phyloP scores from a whole-genome alignment of 2,888 invertebrate species.

The Syrista parreyssii region DNA sequence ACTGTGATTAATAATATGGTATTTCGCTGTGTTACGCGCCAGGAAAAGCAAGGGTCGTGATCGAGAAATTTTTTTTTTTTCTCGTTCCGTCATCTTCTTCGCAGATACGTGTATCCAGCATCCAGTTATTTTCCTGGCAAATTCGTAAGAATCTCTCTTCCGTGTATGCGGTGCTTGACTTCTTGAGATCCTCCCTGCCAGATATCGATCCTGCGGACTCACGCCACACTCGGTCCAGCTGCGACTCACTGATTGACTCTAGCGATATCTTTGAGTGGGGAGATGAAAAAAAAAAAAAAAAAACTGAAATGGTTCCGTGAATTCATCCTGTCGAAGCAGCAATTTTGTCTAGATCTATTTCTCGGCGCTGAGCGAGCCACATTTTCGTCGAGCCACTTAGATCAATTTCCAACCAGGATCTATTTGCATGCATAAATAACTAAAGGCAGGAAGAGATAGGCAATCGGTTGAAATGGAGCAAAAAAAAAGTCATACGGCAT shows the following conservation, averaged over 20 bases:
- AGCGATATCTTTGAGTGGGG: slow-evolving; percentile 13
- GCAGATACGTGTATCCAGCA: background rate
- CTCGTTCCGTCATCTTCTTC: background rate
- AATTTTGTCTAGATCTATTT: background rate
- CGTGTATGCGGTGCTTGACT: background rate
- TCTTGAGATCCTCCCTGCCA: slow-evolving; percentile 12
- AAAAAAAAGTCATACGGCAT: background rate
- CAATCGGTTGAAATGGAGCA: background rate
- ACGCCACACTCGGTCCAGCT: slow-evolving; percentile 8
- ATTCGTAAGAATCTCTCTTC: background rate
- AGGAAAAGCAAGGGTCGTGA: background rate
- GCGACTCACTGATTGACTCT: slow-evolving; percentile 12
- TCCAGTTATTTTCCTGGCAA: background rate
- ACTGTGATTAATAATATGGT: background rate
- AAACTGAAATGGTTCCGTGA: slow-evolving; percentile 1
- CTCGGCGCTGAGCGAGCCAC: background rate
- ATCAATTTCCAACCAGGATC: background rate
- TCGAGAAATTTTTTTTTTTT: background rate
- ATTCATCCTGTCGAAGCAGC: slow-evolving; percentile 1
- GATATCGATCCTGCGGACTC: slow-evolving; percentile 12
- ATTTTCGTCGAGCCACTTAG: background rate
- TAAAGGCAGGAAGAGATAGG: background rate
- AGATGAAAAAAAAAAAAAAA: slow-evolving; percentile 1
- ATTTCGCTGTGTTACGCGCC: background rate
- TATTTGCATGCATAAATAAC: background rate